Evolutionary conservation across 92 coral and sea anemone genomes (phyloP).

Genomic region (Galaxea fascicularis): DNA sequence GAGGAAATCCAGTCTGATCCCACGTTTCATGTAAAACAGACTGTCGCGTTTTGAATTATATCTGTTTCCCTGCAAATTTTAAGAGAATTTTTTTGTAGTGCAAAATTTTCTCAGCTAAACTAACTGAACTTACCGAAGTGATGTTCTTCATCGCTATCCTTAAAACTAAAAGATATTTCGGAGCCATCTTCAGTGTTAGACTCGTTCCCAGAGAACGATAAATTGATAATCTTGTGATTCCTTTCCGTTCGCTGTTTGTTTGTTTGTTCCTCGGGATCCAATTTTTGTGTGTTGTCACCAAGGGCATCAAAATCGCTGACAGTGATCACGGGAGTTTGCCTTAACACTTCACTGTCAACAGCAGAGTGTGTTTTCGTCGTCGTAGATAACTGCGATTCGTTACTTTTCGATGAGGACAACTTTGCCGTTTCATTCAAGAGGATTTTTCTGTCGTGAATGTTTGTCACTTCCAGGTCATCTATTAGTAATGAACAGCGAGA

Average conservation of each 20-base stretch:
- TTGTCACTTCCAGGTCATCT: conserved; percentile 68
- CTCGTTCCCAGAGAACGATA: conserved; percentile 18
- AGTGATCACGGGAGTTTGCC: conserved; percentile 15
- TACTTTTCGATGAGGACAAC: conserved; percentile 12
- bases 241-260: not conserved
- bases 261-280: conserved; percentile 32
- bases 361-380: not conserved
- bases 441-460: conserved; percentile 36
- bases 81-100: too few species aligned
- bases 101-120: too few species aligned
- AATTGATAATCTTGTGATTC: conserved; percentile 27
- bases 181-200: conserved; percentile 5
- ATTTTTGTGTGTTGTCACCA: not conserved
- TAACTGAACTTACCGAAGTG: conserved; percentile 25
- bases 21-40: too few species aligned
- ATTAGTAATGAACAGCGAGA: not conserved
- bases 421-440: conserved; percentile 42
- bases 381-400: not conserved
- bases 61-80: too few species aligned
- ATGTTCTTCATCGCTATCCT: conserved; percentile 31
- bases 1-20: too few species aligned
- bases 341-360: not conserved
- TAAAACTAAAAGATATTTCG: conserved; percentile 28
- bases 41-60: too few species aligned
- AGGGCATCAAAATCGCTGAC: conserved; percentile 43